These are phyloP conservation scores for Zelostemma sp. DNA, from an alignment of 1,140 invertebrate genomes.

Conservation along the genomic window DNA sequence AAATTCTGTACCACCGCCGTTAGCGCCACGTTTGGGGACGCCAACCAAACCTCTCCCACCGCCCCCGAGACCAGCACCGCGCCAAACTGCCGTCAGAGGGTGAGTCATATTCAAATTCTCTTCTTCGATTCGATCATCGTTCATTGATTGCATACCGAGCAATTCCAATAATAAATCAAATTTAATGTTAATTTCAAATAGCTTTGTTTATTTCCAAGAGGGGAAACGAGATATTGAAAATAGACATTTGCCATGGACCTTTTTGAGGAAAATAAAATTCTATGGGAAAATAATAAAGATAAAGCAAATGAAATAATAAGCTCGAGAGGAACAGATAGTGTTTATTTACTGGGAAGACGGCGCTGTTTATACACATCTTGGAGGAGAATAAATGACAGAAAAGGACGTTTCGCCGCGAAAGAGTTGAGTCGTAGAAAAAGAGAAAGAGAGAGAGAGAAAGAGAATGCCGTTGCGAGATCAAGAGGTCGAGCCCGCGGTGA, in stretches of 20 bases:
- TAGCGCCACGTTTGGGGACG: slow-evolving; percentile 61
- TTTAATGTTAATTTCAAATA: no score
- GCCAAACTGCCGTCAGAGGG: slow-evolving; percentile 55
- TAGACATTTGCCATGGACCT: no score
- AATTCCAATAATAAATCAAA: no score
- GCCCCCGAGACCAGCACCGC: slow-evolving; percentile 65
- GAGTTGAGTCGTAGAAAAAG: slow-evolving; percentile 29
- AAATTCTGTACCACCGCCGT: slow-evolving; percentile 50
- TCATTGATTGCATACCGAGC: no score
- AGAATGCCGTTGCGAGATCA: slow-evolving; percentile 49
- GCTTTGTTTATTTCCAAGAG: no score
- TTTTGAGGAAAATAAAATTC: not conserved
- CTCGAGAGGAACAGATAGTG: not conserved
- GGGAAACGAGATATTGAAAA: no score
- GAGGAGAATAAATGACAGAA: slow-evolving; percentile 37
- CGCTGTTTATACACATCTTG: slow-evolving; percentile 35
- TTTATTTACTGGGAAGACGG: slow-evolving; percentile 1
- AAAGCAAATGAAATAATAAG: not conserved
- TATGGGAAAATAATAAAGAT: not conserved
- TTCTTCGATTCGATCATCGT: not conserved
- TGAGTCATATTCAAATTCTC: slow-evolving; percentile 37
- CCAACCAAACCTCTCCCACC: slow-evolving; percentile 62
- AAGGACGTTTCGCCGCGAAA: slow-evolving; percentile 31
- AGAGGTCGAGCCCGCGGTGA: slow-evolving; percentile 42
- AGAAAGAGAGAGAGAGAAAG: no score